Evolutionary conservation across 2,888 invertebrate genomes (phyloP).

Genomic region (Andrena bicolor): DNA sequence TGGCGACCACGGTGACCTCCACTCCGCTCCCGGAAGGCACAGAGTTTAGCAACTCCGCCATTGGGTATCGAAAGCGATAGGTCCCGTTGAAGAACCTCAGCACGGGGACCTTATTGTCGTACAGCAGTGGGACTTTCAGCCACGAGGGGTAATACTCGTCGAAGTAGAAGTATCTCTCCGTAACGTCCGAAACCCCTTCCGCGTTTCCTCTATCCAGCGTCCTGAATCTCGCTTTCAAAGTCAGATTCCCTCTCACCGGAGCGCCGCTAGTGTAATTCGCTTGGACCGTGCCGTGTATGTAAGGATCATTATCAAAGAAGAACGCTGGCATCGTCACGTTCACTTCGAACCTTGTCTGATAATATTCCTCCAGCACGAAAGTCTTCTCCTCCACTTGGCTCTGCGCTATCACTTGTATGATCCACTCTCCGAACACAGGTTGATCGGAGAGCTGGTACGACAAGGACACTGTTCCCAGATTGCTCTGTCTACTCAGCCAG

Average conservation of each 20-base stretch:
- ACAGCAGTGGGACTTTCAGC: constrained; percentile 89
- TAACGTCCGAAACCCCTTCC: constrained; percentile 83
- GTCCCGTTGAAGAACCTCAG: constrained; percentile 95
- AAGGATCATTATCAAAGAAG: constrained; percentile 94
- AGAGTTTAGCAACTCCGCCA: constrained; percentile 90
- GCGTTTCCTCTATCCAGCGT: constrained; percentile 86
- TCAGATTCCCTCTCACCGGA: constrained; percentile 95
- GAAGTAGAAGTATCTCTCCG: constrained; percentile 92
- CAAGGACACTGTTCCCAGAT: constrained; percentile 96
- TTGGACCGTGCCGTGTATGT: constrained; percentile 94
- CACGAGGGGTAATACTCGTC: constrained; percentile 93
- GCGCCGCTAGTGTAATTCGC: constrained; percentile 98
- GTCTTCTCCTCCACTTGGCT: constrained; percentile 94
- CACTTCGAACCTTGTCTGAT: constrained; percentile 97
- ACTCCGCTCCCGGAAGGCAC: constrained; percentile 90
- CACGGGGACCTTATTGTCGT: constrained; percentile 88
- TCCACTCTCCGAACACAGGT: constrained; percentile 97
- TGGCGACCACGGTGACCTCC: constrained; percentile 93
- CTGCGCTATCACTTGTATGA: constrained; percentile 94
- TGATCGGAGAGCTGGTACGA: constrained; percentile 96
- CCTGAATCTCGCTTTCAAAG: constrained; percentile 91
- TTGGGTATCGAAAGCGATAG: constrained; percentile 93
- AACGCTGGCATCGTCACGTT: constrained; percentile 98
- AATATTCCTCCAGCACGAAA: constrained; percentile 97
- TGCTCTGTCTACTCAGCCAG: constrained; percentile 96